Evolutionary conservation across 2,113 vertebrate species (phyloP), one percentile per base, ranked within the genome.

Genomic region (Corvus cornix): DNA sequence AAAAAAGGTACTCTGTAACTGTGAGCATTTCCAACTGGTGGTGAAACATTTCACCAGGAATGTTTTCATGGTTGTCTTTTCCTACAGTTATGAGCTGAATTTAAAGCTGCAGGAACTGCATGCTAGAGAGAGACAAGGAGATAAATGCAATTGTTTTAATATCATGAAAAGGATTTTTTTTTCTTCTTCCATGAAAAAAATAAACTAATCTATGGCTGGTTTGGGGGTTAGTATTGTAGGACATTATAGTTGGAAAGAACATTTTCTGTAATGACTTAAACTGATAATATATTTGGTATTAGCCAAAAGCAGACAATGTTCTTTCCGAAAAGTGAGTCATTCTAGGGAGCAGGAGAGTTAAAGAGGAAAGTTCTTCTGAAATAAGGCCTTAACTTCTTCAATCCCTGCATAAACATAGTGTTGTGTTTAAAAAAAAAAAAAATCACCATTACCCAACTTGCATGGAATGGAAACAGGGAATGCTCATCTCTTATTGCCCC

Each of bases 291-390:
- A 22, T 85, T 87, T 82, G 49, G 76, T 90, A 53, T 93, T 84
- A 78, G 75, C 75, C 72, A 77, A 90, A 93, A 92, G 91, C n/a
- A 91, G 93, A 48, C 73, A 93, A 7, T 90, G 73, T 84, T 81
- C 86, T 75, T 89, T 89, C 16, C 72, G 73, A 68, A 68, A 88
- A 84, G 46, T 89, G 66, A 94, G 88, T 95, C 80, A 84, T 75
- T 93, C 52, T 87, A 23, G 37, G 74, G 39, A 90, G 14, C n/a
- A 83, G 30, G 22, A 58, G 46, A 90, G n/a, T 81, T 84, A 77
- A 58, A 82, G 53, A 85, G 11, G 11, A 43, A 74, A 55, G 39
- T 73, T 59, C 14, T 69, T 73, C 52, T 76, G 19, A 83, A 73
- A 52, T 44, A 75, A 73, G 30, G 28, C 8, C 41, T 88, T 72